Evolutionary conservation across 2,113 vertebrate species (phyloP).

Genomic region (Otus sunia): DNA sequence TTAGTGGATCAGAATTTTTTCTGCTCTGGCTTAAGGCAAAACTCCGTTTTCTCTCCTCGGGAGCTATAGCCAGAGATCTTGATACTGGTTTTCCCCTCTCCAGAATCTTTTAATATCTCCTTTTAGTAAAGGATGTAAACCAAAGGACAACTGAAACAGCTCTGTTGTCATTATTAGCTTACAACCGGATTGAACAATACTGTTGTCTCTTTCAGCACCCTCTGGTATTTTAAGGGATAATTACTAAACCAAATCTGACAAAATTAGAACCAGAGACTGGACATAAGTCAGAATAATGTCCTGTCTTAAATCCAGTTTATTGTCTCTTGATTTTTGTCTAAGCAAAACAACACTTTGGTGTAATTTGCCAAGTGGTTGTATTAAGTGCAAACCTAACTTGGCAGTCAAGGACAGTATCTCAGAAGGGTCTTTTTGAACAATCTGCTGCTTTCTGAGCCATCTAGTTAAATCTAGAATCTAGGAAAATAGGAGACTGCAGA

Average conservation of each 20-base stretch:
- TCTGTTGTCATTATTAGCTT: not conserved
- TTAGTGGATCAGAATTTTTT: not conserved
- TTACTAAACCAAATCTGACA: not conserved
- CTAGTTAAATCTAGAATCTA: conserved; percentile 8
- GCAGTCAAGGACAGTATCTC: not conserved
- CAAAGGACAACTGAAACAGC: not conserved
- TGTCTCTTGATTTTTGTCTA: not conserved
- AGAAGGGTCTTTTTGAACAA: not conserved
- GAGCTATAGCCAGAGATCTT: not conserved
- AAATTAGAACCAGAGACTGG: not conserved
- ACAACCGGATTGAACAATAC: not conserved
- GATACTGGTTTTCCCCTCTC: not conserved
- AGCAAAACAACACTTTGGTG: not conserved
- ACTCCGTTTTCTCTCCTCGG: not conserved
- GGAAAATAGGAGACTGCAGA: not conserved
- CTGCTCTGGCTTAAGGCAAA: not conserved
- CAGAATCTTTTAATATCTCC: not conserved
- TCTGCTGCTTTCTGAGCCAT: conserved; percentile 21
- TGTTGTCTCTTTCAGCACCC: not conserved
- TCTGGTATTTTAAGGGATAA: not conserved
- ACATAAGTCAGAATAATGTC: not conserved
- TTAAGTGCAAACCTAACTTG: not conserved
- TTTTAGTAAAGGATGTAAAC: not conserved
- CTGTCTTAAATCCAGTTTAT: not conserved
- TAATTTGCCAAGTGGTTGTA: not conserved